A percentile compares a stretch with the other conserved stretches of the same genome.
Evolutionary conservation across 2,888 invertebrate species (phyloP).

Genomic region (Stegophylla sp.): DNA sequence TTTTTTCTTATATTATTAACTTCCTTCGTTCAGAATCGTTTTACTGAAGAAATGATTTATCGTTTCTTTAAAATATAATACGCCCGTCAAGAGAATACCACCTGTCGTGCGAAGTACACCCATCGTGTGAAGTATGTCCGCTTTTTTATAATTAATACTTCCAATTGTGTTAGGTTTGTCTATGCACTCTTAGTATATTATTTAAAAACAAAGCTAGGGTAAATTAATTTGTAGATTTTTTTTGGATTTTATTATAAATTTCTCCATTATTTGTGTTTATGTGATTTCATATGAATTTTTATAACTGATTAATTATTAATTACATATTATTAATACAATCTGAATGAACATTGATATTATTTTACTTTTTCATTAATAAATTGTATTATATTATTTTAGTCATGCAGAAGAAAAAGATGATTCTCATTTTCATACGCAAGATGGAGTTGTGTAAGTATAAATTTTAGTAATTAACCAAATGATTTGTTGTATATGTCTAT

Average conservation of each 20-base stretch:
- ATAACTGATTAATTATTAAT: too few species aligned
- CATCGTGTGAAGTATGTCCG: too few species aligned
- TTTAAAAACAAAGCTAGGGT: background rate
- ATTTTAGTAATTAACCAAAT: background rate
- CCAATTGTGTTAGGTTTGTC: background rate
- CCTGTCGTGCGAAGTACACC: too few species aligned
- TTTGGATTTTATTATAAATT: conserved; percentile 27
- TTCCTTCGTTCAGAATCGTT: too few species aligned
- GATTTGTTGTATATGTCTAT: background rate
- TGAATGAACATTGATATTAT: background rate
- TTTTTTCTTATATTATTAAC: background rate
- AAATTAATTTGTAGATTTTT: background rate
- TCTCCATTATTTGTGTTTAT: conserved; percentile 18
- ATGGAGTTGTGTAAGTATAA: conserved; percentile 46
- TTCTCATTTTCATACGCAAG: conserved; percentile 34
- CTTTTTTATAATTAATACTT: background rate
- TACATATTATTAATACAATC: background rate
- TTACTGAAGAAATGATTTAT: too few species aligned
- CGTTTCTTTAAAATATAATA: too few species aligned
- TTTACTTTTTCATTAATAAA: conserved; percentile 57
- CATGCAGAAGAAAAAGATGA: conserved; percentile 58
- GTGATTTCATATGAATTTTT: background rate
- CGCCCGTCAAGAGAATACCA: too few species aligned
- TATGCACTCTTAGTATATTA: background rate
- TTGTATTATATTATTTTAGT: conserved; percentile 26